Conservation (phyloP, 2,797 vertebrate species). For the Petrocephalus sullivani region DNA sequence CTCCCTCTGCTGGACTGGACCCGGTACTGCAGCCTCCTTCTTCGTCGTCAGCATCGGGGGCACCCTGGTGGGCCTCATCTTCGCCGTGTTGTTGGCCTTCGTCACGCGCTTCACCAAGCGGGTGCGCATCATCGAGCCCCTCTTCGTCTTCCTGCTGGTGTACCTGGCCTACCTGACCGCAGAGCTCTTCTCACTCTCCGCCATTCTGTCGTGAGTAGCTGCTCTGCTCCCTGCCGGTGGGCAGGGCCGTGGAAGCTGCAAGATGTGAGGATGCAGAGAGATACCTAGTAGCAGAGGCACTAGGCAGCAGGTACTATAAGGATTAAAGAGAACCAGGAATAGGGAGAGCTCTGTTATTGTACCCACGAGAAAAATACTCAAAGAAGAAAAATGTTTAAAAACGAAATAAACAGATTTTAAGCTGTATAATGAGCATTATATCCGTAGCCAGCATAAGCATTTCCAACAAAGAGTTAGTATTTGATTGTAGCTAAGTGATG, state of each 20-base stretch:
- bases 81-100: conserved; percentile 83
- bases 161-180: conserved; percentile 89
- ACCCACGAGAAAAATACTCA: background rate
- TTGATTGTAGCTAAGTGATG: background rate
- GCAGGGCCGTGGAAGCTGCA: background rate
- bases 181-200: conserved; percentile 84
- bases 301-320: background rate
- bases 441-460: background rate
- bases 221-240: background rate
- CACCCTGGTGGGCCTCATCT: conserved; percentile 82
- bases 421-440: background rate
- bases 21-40: conserved; percentile 71
- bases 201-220: conserved; percentile 86
- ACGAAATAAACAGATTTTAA: background rate
- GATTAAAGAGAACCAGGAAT: background rate
- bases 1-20: background rate
- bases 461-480: background rate
- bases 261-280: background rate
- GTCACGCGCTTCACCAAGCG: conserved; percentile 91
- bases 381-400: background rate
- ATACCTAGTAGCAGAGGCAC: background rate
- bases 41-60: conserved; percentile 89
- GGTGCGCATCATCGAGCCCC: conserved; percentile 90
- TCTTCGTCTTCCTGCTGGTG: conserved; percentile 87
- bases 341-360: background rate